Base-by-base conservation (phyloP, 2,888 invertebrate species). In the Lycocerus yunnanus region DNA sequence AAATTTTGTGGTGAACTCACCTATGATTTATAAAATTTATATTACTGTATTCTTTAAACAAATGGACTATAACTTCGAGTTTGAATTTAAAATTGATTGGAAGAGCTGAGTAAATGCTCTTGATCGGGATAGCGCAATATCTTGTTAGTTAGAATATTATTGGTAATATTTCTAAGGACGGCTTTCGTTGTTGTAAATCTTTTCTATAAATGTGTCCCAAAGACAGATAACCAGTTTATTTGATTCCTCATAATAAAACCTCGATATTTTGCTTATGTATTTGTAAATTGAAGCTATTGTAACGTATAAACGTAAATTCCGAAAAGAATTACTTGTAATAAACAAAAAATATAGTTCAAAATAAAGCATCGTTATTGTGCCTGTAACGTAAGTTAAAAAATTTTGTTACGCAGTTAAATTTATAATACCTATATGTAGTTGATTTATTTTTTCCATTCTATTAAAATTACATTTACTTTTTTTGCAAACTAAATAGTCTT, bases 341-440 rank as follows among this genome's bases (percentile, higher is more conserved):
- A 20, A 74, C 16, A 69, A 24, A 59, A 72, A 71, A 69, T 75
- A 75, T 69, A 72, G 72, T 75, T 72, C 83, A 81, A 82, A 82
- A 72, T 75, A 74, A 78, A 72, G 72, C 69, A 67, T 75, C 72
- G 72, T 82, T 85, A 84, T 85, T 83, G 84, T 85, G 85, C 85
- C 85, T 85, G 84, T 84, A 84, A 84, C 79, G 79, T 75, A 72
- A 68, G 27, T 71, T 61, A 68, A 68, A 58, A 80, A 81, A 82
- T 82, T 76, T 72, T 70, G 77, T 73, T 75, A 70, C 72, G 72
- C 72, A 69, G 72, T 71, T 74, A 63, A 65, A 68, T 70, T 65
- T 65, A 21, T 15, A 43, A 43, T 24, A n/a, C n/a, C n/a, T n/a
- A n/a, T n/a, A n/a, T n/a, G n/a, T n/a, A n/a, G 43, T 71, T 66